Conservation (phyloP, 2,113 vertebrate genomes). For the Mus spicilegus region DNA sequence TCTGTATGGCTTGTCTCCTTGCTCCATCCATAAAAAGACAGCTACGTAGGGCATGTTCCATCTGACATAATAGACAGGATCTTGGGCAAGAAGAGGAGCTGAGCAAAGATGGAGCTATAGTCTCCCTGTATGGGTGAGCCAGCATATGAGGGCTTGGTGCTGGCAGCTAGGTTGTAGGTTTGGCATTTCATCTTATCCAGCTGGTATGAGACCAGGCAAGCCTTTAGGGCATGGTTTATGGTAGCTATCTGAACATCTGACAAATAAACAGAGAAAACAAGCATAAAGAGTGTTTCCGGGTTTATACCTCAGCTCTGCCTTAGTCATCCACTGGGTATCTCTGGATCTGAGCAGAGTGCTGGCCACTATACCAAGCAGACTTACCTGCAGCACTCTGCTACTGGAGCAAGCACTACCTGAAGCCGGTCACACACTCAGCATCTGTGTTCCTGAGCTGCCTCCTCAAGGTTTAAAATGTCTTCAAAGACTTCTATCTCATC, state of each 20-base stretch:
- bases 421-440: fast-evolving
- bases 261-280: background rate
- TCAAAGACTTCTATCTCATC: background rate
- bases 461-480: background rate
- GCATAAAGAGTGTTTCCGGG: background rate
- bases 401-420: background rate
- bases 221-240: background rate
- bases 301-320: background rate
- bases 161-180: background rate
- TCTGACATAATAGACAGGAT: background rate
- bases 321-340: background rate
- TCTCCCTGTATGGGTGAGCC: fast-evolving
- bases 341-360: background rate
- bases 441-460: background rate
- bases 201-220: background rate
- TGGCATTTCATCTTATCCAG: background rate
- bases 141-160: background rate
- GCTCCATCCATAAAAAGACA: background rate
- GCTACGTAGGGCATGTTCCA: background rate
- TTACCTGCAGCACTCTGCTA: fast-evolving
- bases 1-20: background rate
- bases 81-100: background rate
- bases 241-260: background rate
- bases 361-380: too few relatives aligned
- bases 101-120: fast-evolving